A percentile compares a stretch with the other conserved stretches of the same genome.
phyloP scores from a whole-genome alignment of 2,113 vertebrate species.

The Phoenicopterus ruber region DNA sequence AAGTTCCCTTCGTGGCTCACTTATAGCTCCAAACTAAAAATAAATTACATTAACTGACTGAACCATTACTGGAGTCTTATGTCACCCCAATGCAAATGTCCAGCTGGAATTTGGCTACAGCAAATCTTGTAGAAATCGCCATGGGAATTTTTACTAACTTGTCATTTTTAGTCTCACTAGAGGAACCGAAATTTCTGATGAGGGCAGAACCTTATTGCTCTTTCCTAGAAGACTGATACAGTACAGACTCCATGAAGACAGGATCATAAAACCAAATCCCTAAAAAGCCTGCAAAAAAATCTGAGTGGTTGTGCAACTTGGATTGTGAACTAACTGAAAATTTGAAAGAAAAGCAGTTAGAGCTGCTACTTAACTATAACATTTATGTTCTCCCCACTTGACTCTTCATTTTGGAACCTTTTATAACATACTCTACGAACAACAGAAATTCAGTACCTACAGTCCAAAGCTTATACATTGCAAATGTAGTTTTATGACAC shows the following conservation, averaged over 20 bases:
- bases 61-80: neutral
- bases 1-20: neutral
- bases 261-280: neutral
- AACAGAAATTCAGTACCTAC: neutral
- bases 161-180: neutral
- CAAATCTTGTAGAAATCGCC: neutral
- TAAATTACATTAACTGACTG: neutral
- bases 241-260: neutral
- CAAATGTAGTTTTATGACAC: neutral
- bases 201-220: neutral
- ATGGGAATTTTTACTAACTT: neutral
- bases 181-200: neutral
- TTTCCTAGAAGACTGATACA: neutral
- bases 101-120: neutral
- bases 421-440: neutral
- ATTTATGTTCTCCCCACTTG: fast-evolving
- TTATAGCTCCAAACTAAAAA: neutral
- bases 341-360: neutral
- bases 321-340: neutral
- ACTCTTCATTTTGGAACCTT: neutral
- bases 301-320: fast-evolving
- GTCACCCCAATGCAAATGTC: neutral
- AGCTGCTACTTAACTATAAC: neutral
- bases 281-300: neutral
- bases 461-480: neutral